phyloP scores from a whole-genome alignment of 2,797 vertebrate species.

The Hyperoplus lanceolatus region DNA sequence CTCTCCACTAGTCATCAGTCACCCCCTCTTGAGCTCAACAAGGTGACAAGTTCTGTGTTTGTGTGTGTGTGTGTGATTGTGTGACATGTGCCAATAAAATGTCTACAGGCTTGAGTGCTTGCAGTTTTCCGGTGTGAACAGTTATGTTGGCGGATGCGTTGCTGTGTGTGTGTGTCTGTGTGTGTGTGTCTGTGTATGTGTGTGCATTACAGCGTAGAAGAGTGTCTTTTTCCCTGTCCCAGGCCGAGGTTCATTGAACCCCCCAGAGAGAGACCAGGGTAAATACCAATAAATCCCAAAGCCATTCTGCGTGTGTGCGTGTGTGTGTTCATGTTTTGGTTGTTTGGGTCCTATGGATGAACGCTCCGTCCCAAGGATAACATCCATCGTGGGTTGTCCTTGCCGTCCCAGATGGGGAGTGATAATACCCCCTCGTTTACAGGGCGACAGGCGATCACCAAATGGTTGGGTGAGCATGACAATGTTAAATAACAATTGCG shows the following conservation, averaged over 20 bases:
- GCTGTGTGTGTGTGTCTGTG: background rate
- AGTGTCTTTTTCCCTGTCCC: slow-evolving; percentile 37
- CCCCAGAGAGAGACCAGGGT: slow-evolving; percentile 39
- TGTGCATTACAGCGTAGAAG: too few relatives aligned
- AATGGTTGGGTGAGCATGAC: slow-evolving; percentile 50
- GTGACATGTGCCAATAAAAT: slow-evolving; percentile 43
- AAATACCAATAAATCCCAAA: slow-evolving; percentile 66
- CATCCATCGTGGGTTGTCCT: slow-evolving; percentile 60
- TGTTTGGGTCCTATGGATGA: slow-evolving; percentile 51
- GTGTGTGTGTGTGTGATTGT: background rate
- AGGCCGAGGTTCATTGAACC: slow-evolving; percentile 51
- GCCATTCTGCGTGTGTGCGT: slow-evolving; percentile 38
- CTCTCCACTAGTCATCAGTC: slow-evolving; percentile 44
- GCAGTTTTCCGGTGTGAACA: slow-evolving; percentile 34
- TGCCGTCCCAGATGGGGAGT: slow-evolving; percentile 31
- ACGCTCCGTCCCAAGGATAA: slow-evolving; percentile 63
- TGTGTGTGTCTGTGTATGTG: too few relatives aligned
- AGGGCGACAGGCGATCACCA: slow-evolving; percentile 25
- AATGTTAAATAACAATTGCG: slow-evolving; percentile 8
- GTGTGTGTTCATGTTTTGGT: slow-evolving; percentile 1
- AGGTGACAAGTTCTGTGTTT: slow-evolving; percentile 38
- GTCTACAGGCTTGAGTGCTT: slow-evolving; percentile 40
- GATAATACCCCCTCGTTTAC: slow-evolving; percentile 35
- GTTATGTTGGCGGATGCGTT: slow-evolving; percentile 44
- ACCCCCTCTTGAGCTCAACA: slow-evolving; percentile 46